Evolutionary conservation across 2,888 invertebrate genomes (phyloP), one percentile per base, ranked within the genome.

Genomic region (Glaucopsyche alexis): DNA sequence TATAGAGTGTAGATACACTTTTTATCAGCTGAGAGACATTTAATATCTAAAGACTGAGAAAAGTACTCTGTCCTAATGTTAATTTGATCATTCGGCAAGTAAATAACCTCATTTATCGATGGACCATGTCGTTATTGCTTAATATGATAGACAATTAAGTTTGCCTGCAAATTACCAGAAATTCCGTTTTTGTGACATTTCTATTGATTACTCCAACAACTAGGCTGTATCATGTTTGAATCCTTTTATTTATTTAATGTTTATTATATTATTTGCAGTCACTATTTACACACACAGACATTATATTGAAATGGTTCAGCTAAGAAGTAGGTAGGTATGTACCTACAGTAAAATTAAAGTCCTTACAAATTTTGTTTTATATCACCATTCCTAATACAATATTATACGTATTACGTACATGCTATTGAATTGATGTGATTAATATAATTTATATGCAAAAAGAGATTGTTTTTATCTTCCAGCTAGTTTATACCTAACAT

Each of bases 81-180:
- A 1, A 9, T 16, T 55, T 19, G 55, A 55, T 19, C 16, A 50
- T 16, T 52, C 8, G 52, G 8, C 52, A 16, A 9, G 6, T 9
- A 55, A 38, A 60, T 60, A 29, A 60, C 13, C 60, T 60, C 6
- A 60, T 60, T 29, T 13, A 8, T 55, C 19, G 5, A 60, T 13
- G 13, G 29, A 29, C 13, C 2, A 13, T 60, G 29, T 60, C 29
- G 60, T 14, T 60, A 29, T 29, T 13, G 29, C 16, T 60, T 29
- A 29, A 60, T 60, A 14, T 60, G 29, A 60, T 29, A 60, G 29
- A 13, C 60, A 29, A 29, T 60, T 60, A 60, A 9, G 60, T 60
- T 60, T 60, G 60, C 13, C 29, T 29, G 29, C 13, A 55, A 55
- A 60, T 60, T 29, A 60, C 60, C 29, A 60, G 60, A 60, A 60